Evolutionary conservation across 2,113 vertebrate genomes (phyloP), one percentile per base, ranked within the genome.

Genomic region (Tor tambroides): DNA sequence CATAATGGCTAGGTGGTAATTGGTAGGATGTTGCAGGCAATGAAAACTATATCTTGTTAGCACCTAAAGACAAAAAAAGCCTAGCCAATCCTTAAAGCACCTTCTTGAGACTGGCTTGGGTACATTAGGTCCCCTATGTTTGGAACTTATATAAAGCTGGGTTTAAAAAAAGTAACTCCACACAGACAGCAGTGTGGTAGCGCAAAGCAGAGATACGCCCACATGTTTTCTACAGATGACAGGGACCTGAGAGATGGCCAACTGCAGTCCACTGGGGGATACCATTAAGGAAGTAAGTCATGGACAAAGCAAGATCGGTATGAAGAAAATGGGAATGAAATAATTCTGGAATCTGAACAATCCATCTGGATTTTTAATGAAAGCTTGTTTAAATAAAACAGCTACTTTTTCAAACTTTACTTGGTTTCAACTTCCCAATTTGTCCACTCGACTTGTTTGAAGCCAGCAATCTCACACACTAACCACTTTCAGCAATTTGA

Each of bases 211-310:
- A 54, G 72, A 77, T 76, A 84, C n/a, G 43, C 54, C 86, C 92
- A 91, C 92, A 92, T 91, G 86, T 91, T 93, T 91, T 89, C 89
- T 91, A 89, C 92, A 92, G 91, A 92, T 92, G 93, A 93, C 89
- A 85, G 89, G 61, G 83, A 91, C 87, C 88, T 85, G 89, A 91
- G 88, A 87, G 87, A 86, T 88, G 87, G 91, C 91, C 92, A 92
- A 91, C 89, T 84, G 86, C 30, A 56, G 19, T 80, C 30, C 54
- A 61, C 30, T 56, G 23, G 54, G 32, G 78, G 14, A 61, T 15
- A 84, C 92, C 91, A 91, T 89, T 84, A 88, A 90, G 87, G 89
- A 92, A 88, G 86, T 38, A 32, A 86, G 84, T 59, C 56, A 75
- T 75, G 82, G 82, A 87, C 67, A 38, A 74, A 72, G 71, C 51